A percentile compares a stretch with the other conserved stretches of the same genome.
Conservation (phyloP, 2,113 vertebrate genomes). For the Romanogobio albipinnatus region DNA sequence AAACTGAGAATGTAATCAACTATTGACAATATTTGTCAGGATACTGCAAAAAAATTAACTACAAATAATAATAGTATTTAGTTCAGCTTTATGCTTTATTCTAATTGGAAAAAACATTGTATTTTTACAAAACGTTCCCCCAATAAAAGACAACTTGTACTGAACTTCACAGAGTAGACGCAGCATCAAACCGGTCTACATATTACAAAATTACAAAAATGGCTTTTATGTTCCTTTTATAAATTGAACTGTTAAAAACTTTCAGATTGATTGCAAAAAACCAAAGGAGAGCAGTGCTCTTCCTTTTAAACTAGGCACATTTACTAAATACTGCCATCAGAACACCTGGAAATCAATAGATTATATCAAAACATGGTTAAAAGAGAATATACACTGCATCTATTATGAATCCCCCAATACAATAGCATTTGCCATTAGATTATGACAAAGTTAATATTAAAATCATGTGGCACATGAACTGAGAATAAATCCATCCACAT, state of each 20-base stretch:
- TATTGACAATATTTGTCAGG: background rate
- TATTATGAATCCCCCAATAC: background rate
- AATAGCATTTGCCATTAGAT: background rate
- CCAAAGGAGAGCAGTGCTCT: slow-evolving; percentile 59
- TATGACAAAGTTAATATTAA: slow-evolving; percentile 18
- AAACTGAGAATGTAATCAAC: background rate
- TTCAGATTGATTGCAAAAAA: slow-evolving; percentile 69
- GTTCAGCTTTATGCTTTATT: slow-evolving; percentile 79
- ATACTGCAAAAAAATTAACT: background rate
- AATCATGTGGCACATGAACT: background rate
- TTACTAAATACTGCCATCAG: slow-evolving; percentile 74
- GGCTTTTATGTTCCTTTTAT: slow-evolving; percentile 81
- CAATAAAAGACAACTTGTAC: slow-evolving; percentile 69
- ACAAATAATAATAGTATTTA: slow-evolving; percentile 43
- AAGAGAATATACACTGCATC: slow-evolving; percentile 55
- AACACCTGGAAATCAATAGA: slow-evolving; percentile 66
- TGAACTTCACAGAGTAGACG: slow-evolving; percentile 70
- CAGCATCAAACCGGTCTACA: slow-evolving; percentile 70
- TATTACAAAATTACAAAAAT: slow-evolving; percentile 79
- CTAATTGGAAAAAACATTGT: slow-evolving; percentile 69
- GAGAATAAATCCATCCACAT: background rate
- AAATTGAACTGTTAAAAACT: slow-evolving; percentile 73
- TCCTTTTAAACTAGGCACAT: slow-evolving; percentile 75
- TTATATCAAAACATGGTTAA: slow-evolving; percentile 61
- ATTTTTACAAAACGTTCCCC: slow-evolving; percentile 68